Conservation (phyloP, 2,888 invertebrate genomes). For the Lithosia quadra region DNA sequence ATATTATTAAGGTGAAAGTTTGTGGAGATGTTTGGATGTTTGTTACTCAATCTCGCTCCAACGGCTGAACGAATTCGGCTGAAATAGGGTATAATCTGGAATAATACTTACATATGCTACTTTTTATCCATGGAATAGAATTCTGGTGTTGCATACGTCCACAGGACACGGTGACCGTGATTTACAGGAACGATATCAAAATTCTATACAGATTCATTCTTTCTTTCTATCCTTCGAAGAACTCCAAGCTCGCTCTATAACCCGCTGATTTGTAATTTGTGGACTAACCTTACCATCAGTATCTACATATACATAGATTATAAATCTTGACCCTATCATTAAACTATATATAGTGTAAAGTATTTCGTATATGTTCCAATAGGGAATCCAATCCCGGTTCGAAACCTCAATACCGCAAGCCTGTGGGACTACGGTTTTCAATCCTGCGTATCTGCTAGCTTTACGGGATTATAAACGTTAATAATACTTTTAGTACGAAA, state of each 20-base stretch:
- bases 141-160: too few relatives aligned
- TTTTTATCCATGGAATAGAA: too few relatives aligned
- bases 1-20: too few relatives aligned
- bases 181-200: too few relatives aligned
- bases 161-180: too few relatives aligned
- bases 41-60: too few relatives aligned
- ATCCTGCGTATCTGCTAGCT: neutral
- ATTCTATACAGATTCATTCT: too few relatives aligned
- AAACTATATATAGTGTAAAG: neutral
- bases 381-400: conserved; percentile 1
- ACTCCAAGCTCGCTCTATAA: neutral
- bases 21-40: too few relatives aligned
- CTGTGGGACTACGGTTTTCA: conserved; percentile 2
- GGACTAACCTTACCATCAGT: neutral
- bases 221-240: neutral
- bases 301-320: neutral
- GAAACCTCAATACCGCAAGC: conserved; percentile 2
- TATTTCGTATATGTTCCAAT: neutral
- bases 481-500: neutral
- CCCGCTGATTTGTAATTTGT: neutral
- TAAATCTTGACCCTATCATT: neutral
- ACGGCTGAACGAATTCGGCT: too few relatives aligned
- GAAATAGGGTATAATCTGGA: too few relatives aligned
- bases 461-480: neutral
- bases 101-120: too few relatives aligned